Evolutionary conservation across 1,140 invertebrate species (phyloP), one percentile per base, ranked within the genome.

Genomic region (Cydia splendana): DNA sequence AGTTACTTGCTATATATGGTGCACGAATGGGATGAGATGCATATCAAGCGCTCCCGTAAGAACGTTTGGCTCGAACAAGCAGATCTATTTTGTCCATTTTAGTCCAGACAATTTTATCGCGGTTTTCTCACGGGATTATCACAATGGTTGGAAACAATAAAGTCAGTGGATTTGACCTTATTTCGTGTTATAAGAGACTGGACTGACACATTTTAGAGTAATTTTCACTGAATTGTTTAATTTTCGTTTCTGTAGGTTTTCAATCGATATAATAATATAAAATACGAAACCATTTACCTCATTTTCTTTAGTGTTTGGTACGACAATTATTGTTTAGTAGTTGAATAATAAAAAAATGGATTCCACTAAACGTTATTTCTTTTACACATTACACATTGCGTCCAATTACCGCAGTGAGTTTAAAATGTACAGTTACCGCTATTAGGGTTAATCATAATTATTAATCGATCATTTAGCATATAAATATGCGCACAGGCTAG

Each of bases 341-440:
- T 42, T 42, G 1, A 42, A 42, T 48, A 48, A 4, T 13, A 15
- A 48, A 48, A 13, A 48, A 48, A 15, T 13, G 45, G 2, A 0
- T 15, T 13, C 13, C 12, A 15, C 45, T 15, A 48, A 48, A 48
- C 0, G 13, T 42, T 15, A 48, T 48, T 48, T 15, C 45, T 48
- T 48, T 48, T 2, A 48, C 45, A 48, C 12, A 48, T 53, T 4
- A 53, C 57, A 62, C 3, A 62, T 62, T 1, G 20, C 57, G n/a
- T 10, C 7, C 7, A 62, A 62, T 62, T 62, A 62, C n/a, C 9
- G n/a, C 10, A 4, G 10, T 24, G 57, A 2, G 57, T n/a, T 62
- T 62, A 62, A 62, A 62, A 62, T 62, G 51, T 53, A 24, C 57
- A 62, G 20, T 62, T 62, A 62, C 57, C 18, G 53, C 53, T 18